A percentile compares a stretch with the other conserved stretches of the same genome.
These are phyloP conservation scores for Drosophila stalkeri DNA, from an alignment of 2,888 invertebrate genomes.

Conservation along the genomic window DNA sequence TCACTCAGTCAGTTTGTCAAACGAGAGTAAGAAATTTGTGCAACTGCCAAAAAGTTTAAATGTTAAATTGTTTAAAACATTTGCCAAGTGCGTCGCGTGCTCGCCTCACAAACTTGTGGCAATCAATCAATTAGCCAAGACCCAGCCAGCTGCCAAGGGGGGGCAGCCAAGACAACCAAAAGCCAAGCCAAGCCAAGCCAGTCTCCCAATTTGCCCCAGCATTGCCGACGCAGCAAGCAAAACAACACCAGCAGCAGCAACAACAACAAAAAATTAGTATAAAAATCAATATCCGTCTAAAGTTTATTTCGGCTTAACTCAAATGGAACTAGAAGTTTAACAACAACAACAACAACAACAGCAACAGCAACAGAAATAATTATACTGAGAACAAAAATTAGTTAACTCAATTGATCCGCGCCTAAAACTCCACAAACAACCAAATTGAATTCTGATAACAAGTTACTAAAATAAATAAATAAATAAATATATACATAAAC, in stretches of 20 bases:
- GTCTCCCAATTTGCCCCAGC: slow-evolving; percentile 22
- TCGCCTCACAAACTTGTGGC: slow-evolving; percentile 40
- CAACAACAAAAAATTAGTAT: slow-evolving; percentile 31
- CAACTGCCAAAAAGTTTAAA: slow-evolving; percentile 54
- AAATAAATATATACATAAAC: neutral
- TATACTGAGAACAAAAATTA: slow-evolving; percentile 16
- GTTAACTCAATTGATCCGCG: slow-evolving; percentile 25
- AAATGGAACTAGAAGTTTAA: slow-evolving; percentile 48
- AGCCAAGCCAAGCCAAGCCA: neutral
- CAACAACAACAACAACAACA: slow-evolving; percentile 27
- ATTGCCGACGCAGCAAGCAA: slow-evolving; percentile 13
- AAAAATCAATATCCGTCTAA: slow-evolving; percentile 86
- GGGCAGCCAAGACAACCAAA: slow-evolving; percentile 7
- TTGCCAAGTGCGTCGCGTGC: slow-evolving; percentile 54
- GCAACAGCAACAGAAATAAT: slow-evolving; percentile 12
- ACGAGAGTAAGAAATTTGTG: slow-evolving; percentile 40
- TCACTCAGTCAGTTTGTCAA: slow-evolving; percentile 17
- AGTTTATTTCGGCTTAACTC: slow-evolving; percentile 84
- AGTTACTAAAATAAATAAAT: neutral
- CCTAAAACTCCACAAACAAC: slow-evolving; percentile 16
- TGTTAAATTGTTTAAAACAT: slow-evolving; percentile 55
- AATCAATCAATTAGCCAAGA: slow-evolving; percentile 67
- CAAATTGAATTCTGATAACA: slow-evolving; percentile 4
- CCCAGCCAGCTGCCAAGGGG: slow-evolving; percentile 31
- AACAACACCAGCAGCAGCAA: neutral